A percentile compares a stretch with the other conserved stretches of the same genome.
Evolutionary conservation across 2,797 vertebrate species (phyloP).

Genomic region (Leuciscus waleckii): DNA sequence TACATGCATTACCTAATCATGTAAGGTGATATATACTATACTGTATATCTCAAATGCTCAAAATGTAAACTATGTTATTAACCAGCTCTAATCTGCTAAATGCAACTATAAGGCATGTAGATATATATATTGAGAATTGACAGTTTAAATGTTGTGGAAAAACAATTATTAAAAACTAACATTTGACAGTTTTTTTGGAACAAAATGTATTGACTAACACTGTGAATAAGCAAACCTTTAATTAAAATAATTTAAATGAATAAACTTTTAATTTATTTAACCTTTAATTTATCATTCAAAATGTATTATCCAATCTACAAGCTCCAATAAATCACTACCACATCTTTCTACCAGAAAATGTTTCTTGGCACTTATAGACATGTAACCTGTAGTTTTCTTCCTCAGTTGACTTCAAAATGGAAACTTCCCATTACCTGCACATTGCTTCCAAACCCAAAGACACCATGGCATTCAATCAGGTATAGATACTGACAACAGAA

Average conservation of each 20-base stretch:
- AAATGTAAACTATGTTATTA: no score
- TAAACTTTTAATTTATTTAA: neutral
- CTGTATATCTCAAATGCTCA: no score
- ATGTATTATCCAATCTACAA: neutral
- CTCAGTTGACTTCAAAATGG: constrained; percentile 87
- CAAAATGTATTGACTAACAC: neutral
- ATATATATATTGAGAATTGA: no score
- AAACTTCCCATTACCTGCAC: constrained; percentile 84
- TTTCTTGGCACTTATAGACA: neutral
- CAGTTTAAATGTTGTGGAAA: no score
- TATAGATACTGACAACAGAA: constrained; percentile 64
- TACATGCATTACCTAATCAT: no score
- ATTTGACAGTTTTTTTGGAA: no score
- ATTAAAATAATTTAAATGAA: neutral
- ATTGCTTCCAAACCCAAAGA: constrained; percentile 76
- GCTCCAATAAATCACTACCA: neutral
- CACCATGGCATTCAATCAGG: constrained; percentile 92
- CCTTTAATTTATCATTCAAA: neutral
- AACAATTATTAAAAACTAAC: no score
- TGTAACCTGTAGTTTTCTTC: neutral
- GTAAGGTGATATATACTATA: no score
- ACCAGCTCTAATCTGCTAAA: no score
- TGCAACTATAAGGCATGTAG: no score
- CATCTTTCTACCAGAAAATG: neutral
- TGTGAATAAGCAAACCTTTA: neutral